These are phyloP conservation scores for Characodon lateralis DNA, from an alignment of 2,797 vertebrate species.

Conservation along the genomic window DNA sequence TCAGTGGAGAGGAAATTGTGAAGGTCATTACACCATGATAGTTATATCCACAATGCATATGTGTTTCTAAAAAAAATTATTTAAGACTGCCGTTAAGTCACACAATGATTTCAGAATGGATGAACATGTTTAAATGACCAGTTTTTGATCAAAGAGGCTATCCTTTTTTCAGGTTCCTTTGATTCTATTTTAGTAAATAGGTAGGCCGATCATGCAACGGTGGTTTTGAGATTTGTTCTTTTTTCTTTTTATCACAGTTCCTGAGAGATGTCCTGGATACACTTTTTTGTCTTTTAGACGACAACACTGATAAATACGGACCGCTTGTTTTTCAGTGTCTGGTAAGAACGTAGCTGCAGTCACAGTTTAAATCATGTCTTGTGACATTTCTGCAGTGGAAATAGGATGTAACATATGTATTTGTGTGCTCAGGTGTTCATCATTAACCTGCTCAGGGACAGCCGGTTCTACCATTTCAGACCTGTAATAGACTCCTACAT, in stretches of 20 bases:
- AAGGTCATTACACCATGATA: conserved; percentile 81
- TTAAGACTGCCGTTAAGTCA: neutral
- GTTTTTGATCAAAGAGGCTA: conserved; percentile 32
- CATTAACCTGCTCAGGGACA: conserved; percentile 98
- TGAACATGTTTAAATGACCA: conserved; percentile 7
- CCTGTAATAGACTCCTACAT: conserved; percentile 99
- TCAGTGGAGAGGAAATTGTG: conserved; percentile 97
- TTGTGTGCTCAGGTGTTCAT: conserved; percentile 90
- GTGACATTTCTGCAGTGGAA: conserved; percentile 10
- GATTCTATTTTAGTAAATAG: conserved; percentile 53
- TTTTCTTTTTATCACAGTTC: conserved; percentile 83
- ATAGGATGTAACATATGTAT: conserved; percentile 3
- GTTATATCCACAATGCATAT: neutral
- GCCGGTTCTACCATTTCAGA: conserved; percentile 98
- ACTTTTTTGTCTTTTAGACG: conserved; percentile 96
- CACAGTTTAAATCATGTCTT: conserved; percentile 12
- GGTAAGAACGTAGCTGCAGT: conserved; percentile 75
- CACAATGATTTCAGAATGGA: conserved; percentile 12
- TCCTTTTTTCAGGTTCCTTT: conserved; percentile 56
- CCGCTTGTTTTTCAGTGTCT: conserved; percentile 97
- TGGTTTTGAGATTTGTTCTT: conserved; percentile 37
- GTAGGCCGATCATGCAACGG: conserved; percentile 39
- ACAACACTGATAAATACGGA: conserved; percentile 99
- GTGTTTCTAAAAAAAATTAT: neutral
- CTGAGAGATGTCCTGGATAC: conserved; percentile 98